A percentile compares a stretch with the other conserved stretches of the same genome.
These are phyloP conservation scores for Keiferia lycopersicella DNA, from an alignment of 2,888 invertebrate genomes.

Conservation along the genomic window DNA sequence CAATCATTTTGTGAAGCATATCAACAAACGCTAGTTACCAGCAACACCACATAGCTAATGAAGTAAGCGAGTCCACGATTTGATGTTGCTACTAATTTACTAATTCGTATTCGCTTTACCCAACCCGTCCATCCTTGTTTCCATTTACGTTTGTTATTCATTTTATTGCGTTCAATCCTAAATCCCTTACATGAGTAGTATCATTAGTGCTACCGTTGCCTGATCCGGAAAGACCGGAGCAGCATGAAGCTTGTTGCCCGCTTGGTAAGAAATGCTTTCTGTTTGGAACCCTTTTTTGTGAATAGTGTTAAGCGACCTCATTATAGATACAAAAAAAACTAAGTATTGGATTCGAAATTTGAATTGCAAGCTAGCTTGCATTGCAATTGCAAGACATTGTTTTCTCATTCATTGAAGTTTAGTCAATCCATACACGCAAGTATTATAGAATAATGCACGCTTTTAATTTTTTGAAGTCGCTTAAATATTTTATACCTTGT, in stretches of 20 bases:
- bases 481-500: slow-evolving; percentile 1
- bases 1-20: slow-evolving; percentile 43
- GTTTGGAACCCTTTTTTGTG: slow-evolving; percentile 45
- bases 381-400: no score
- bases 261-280: slow-evolving; percentile 84
- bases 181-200: slow-evolving; percentile 79
- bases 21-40: slow-evolving; percentile 40
- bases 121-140: slow-evolving; percentile 66
- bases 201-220: slow-evolving; percentile 91
- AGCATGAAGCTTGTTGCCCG: slow-evolving; percentile 95
- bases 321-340: no score
- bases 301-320: slow-evolving; percentile 5
- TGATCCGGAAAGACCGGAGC: slow-evolving; percentile 92
- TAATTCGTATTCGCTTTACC: slow-evolving; percentile 79
- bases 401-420: neutral
- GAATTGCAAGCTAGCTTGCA: neutral
- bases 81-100: slow-evolving; percentile 79
- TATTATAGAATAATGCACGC: slow-evolving; percentile 22
- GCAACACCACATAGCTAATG: slow-evolving; percentile 51
- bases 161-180: slow-evolving; percentile 70
- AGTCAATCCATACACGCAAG: neutral
- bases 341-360: neutral
- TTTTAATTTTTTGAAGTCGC: slow-evolving; percentile 14
- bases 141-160: slow-evolving; percentile 57
- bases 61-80: slow-evolving; percentile 60